phyloP scores from a whole-genome alignment of 2,797 vertebrate genomes.

The Eulemur coronatus region DNA sequence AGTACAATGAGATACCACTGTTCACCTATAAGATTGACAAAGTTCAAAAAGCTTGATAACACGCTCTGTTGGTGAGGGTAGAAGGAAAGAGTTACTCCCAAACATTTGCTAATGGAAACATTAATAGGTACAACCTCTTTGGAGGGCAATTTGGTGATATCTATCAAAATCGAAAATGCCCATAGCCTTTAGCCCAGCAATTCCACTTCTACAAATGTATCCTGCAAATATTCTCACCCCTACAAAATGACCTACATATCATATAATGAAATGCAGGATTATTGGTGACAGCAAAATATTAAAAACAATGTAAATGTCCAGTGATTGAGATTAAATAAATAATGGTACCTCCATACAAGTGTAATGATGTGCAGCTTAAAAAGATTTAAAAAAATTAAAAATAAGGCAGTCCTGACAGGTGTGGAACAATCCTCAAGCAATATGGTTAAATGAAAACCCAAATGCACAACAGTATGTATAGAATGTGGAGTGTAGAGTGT shows the following conservation, averaged over 20 bases:
- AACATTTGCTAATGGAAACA: background rate
- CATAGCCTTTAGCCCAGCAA: background rate
- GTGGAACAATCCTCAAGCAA: background rate
- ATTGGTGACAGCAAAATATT: background rate
- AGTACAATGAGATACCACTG: background rate
- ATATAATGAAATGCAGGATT: slow-evolving; percentile 6
- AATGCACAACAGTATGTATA: background rate
- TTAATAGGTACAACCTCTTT: background rate
- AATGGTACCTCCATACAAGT: background rate
- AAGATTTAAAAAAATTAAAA: background rate
- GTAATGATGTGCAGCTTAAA: background rate
- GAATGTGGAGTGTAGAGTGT: background rate
- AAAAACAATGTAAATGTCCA: background rate
- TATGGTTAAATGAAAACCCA: background rate
- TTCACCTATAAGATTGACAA: background rate
- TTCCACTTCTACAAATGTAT: background rate
- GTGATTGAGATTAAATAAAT: background rate
- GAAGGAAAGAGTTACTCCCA: background rate
- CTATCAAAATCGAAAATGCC: background rate
- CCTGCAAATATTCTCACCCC: background rate
- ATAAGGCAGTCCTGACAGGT: background rate
- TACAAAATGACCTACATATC: background rate
- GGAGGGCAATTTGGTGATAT: background rate
- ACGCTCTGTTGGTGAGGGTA: background rate
- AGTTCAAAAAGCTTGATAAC: background rate